phyloP scores from a whole-genome alignment of 2,888 invertebrate species.

The Eupsilia transversa region DNA sequence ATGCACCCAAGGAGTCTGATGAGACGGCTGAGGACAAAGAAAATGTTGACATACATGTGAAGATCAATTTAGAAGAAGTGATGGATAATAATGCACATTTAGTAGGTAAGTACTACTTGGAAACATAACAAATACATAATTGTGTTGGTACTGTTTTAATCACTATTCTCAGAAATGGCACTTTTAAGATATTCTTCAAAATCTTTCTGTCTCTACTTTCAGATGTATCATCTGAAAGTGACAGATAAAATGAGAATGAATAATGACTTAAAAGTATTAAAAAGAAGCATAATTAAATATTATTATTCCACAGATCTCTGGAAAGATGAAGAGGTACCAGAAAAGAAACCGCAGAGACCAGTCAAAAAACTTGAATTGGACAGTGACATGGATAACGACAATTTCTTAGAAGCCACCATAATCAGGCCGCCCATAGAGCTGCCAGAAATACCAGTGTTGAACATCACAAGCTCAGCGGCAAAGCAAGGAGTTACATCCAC shows the following conservation, averaged over 20 bases:
- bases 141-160: no score
- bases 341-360: conserved; percentile 70
- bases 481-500: conserved; percentile 88
- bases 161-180: background rate
- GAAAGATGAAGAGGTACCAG: conserved; percentile 82
- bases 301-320: conserved; percentile 79
- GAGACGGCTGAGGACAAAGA: conserved; percentile 70
- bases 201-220: background rate
- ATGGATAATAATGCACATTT: conserved; percentile 91
- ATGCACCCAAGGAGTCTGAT: conserved; percentile 71
- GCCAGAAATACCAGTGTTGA: conserved; percentile 92
- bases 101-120: conserved; percentile 82
- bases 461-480: conserved; percentile 91
- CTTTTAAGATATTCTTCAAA: background rate
- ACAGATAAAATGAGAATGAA: background rate
- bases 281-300: background rate
- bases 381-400: conserved; percentile 78
- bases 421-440: conserved; percentile 82
- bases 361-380: conserved; percentile 69
- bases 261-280: background rate
- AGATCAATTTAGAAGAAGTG: conserved; percentile 91
- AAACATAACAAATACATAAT: background rate
- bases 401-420: conserved; percentile 83
- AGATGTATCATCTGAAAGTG: background rate
- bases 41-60: conserved; percentile 77